Conservation (phyloP, 2,888 invertebrate genomes). For the Tetramorium bicarinatum region DNA sequence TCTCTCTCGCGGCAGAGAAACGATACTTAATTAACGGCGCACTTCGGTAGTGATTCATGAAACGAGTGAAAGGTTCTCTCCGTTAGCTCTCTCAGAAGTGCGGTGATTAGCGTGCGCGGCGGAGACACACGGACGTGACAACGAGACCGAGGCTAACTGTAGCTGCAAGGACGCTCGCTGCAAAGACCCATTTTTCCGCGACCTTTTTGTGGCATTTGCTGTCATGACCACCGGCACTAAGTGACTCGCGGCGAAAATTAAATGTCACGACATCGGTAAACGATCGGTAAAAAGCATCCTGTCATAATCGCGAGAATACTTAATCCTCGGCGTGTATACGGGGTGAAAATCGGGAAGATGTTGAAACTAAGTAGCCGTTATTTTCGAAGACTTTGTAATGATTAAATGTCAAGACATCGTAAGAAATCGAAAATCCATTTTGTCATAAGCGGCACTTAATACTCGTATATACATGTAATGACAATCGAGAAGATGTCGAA, state of each 20-base stretch:
- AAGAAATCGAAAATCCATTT: too few species aligned
- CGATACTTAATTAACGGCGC: constrained; percentile 61
- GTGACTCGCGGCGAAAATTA: constrained; percentile 4
- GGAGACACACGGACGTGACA: constrained; percentile 12
- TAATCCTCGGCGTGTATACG: background rate
- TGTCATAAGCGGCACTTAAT: too few species aligned
- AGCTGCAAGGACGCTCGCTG: constrained; percentile 37
- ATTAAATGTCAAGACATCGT: background rate
- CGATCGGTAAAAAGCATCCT: background rate
- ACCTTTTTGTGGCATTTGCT: constrained; percentile 41
- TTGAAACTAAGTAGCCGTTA: background rate
- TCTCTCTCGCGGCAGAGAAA: constrained; percentile 19
- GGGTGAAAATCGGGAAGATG: background rate
- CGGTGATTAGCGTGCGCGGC: constrained; percentile 44
- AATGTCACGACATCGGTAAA: background rate
- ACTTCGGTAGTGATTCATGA: constrained; percentile 68
- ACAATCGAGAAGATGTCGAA: background rate
- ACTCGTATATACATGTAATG: too few species aligned
- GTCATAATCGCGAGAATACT: background rate
- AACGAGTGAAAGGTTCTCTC: constrained; percentile 72
- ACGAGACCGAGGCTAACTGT: constrained; percentile 7
- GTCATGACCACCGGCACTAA: background rate
- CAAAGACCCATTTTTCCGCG: constrained; percentile 34
- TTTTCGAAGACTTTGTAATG: background rate
- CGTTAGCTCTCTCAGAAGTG: constrained; percentile 45